Percentiles rank a stretch among this genome's conserved stretches.
Evolutionary conservation across 1,140 invertebrate genomes (phyloP).

Genomic region (Meloidogyne chitwoodi): DNA sequence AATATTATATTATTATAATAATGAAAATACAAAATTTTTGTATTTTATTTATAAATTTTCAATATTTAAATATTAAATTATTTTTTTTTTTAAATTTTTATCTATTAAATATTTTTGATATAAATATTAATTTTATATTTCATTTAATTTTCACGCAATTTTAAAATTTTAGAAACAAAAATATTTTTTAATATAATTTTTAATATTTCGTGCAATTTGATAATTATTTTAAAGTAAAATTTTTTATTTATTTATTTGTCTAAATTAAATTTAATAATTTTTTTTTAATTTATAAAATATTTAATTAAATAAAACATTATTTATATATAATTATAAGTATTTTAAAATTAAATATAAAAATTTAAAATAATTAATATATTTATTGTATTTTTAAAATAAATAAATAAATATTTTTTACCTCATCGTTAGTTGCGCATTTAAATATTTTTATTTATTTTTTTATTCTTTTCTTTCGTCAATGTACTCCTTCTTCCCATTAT

Average conservation of each 20-base stretch:
- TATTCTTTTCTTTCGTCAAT: not conserved
- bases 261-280: too few species aligned
- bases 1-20: too few species aligned
- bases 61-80: too few species aligned
- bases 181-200: not conserved
- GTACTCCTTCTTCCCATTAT: not conserved
- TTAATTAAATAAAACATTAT: too few species aligned
- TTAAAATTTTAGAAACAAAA: not conserved
- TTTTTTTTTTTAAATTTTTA: not conserved
- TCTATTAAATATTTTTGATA: not conserved
- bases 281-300: too few species aligned
- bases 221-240: not conserved
- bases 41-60: not conserved
- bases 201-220: too few species aligned
- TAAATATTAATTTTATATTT: not conserved
- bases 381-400: too few species aligned
- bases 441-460: not conserved
- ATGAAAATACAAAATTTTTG: too few species aligned
- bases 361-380: too few species aligned
- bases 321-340: too few species aligned
- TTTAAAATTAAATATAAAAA: too few species aligned
- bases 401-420: not conserved
- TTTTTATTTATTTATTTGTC: not conserved
- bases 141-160: not conserved
- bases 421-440: not conserved